Percentiles rank a stretch among this genome's conserved stretches.
These are phyloP conservation scores for Lota lota DNA, from an alignment of 2,113 vertebrate species.

Conservation along the genomic window DNA sequence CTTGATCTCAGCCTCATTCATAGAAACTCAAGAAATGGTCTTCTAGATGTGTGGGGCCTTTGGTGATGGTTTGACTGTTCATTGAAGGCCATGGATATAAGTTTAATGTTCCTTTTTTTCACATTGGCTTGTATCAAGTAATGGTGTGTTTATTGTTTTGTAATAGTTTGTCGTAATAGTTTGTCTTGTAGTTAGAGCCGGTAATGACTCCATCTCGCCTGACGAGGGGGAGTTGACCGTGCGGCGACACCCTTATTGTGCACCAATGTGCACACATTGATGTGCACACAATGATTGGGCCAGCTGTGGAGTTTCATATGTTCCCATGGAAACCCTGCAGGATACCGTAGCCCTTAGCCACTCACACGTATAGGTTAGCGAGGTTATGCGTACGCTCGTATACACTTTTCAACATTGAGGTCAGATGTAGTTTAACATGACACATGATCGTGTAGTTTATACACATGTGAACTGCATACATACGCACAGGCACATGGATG, in stretches of 20 bases:
- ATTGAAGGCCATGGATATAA: too few species aligned
- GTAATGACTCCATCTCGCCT: slow-evolving; percentile 66
- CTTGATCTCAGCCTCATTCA: too few species aligned
- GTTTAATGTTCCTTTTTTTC: too few species aligned
- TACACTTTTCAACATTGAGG: not conserved
- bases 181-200: slow-evolving; percentile 12
- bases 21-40: too few species aligned
- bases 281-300: slow-evolving; percentile 66
- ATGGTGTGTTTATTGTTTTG: too few species aligned
- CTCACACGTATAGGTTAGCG: slow-evolving; percentile 62
- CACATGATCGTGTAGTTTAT: not conserved
- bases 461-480: slow-evolving; percentile 41
- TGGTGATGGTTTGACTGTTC: too few species aligned
- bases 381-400: slow-evolving; percentile 44
- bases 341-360: slow-evolving; percentile 67
- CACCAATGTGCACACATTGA: too few species aligned
- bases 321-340: slow-evolving; percentile 73
- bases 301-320: slow-evolving; percentile 81
- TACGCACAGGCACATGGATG: slow-evolving; percentile 10
- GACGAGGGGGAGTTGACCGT: slow-evolving; percentile 80
- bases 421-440: not conserved
- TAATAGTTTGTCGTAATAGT: too few species aligned
- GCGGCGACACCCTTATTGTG: too few species aligned
- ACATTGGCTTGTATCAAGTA: too few species aligned
- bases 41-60: too few species aligned